Conservation (phyloP, 2,113 vertebrate genomes). For the Sprattus sprattus region DNA sequence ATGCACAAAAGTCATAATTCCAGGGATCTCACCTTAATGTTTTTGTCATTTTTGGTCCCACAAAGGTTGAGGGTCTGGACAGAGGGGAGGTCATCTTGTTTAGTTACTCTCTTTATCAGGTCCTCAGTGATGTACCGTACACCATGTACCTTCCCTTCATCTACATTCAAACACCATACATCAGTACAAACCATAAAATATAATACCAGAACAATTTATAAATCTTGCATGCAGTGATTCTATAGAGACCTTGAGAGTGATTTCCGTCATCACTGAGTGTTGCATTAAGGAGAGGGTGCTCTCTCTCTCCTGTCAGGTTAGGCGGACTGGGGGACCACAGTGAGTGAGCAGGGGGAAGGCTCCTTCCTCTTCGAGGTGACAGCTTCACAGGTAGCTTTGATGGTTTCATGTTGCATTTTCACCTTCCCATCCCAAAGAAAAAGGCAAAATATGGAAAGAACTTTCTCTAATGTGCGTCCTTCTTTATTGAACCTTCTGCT, state of each 20-base stretch:
- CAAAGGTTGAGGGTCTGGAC: conserved; percentile 78
- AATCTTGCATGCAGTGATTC: background rate
- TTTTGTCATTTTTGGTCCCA: conserved; percentile 74
- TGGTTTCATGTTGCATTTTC: background rate
- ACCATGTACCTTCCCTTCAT: conserved; percentile 60
- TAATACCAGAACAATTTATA: conserved; percentile 24
- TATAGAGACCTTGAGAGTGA: background rate
- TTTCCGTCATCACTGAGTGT: background rate
- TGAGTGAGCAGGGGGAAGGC: background rate
- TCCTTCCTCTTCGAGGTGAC: background rate
- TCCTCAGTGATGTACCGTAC: conserved; percentile 79
- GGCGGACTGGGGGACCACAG: background rate
- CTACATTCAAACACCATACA: conserved; percentile 59
- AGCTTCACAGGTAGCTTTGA: background rate
- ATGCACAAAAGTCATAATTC: background rate
- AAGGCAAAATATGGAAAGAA: background rate
- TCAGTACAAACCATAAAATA: background rate
- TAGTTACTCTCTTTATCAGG: conserved; percentile 73
- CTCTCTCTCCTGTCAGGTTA: background rate
- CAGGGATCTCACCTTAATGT: conserved; percentile 73
- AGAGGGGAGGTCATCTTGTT: conserved; percentile 73
- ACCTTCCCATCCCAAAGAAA: background rate
- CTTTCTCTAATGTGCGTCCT: no score
- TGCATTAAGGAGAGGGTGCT: background rate
- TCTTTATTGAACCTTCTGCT: no score